Evolutionary conservation across 2,113 vertebrate species (phyloP).

Genomic region (Phaethornis superciliosus): DNA sequence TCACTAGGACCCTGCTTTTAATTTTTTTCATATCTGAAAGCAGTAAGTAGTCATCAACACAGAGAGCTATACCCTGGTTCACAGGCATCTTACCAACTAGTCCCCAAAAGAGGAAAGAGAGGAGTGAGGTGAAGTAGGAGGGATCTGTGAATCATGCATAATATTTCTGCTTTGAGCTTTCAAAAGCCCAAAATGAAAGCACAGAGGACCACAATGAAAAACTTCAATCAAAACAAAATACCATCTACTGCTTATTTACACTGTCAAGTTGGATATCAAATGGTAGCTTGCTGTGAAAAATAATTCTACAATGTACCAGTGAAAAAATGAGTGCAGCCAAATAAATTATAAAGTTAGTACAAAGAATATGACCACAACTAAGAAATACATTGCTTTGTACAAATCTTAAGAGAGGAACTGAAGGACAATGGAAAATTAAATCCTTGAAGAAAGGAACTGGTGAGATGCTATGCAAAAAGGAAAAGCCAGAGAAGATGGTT

Average conservation of each 20-base stretch:
- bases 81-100: not conserved
- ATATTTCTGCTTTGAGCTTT: not conserved
- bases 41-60: not conserved
- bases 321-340: not conserved
- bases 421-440: not conserved
- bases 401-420: not conserved
- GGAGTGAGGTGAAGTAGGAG: not conserved
- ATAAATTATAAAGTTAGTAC: not conserved
- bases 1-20: not conserved
- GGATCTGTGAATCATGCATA: not conserved
- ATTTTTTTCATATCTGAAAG: not conserved
- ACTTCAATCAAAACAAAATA: slow-evolving; percentile 6
- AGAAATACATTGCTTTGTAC: not conserved
- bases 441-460: not conserved
- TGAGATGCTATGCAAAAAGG: not conserved
- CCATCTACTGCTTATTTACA: not conserved
- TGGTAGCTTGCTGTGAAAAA: not conserved
- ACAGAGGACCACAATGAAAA: not conserved
- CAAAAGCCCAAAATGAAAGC: not conserved
- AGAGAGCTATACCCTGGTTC: not conserved
- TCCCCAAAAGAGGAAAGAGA: not conserved
- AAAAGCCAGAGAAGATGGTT: not conserved
- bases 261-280: not conserved
- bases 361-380: not conserved
- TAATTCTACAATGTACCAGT: not conserved